Percentiles rank a stretch among this genome's conserved stretches.
Evolutionary conservation across 1,140 invertebrate species (phyloP).

Genomic region (Temnothorax longispinosus): DNA sequence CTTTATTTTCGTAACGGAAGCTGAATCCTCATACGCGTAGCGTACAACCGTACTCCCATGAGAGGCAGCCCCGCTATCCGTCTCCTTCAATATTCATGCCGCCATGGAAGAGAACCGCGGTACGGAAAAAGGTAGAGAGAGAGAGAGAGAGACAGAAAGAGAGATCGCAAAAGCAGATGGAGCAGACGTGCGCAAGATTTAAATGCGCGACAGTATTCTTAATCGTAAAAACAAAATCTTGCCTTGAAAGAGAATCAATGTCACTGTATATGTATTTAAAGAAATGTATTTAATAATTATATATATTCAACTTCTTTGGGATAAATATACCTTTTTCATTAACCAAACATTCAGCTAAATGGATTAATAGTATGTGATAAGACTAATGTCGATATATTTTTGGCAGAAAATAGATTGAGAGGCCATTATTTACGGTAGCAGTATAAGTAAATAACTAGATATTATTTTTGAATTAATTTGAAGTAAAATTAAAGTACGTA

Average conservation of each 20-base stretch:
- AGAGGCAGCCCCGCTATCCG: constrained; percentile 64
- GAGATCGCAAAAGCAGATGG: constrained; percentile 5
- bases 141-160: not conserved
- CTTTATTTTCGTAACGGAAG: constrained; percentile 78
- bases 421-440: not conserved
- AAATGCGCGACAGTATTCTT: constrained; percentile 36
- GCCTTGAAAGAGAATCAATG: not conserved
- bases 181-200: constrained; percentile 32
- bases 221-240: constrained; percentile 23
- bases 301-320: not conserved
- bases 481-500: not conserved
- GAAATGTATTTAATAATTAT: not conserved
- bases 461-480: constrained; percentile 23
- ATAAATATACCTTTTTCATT: not conserved
- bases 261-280: not conserved
- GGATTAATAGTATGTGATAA: not conserved
- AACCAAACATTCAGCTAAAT: not conserved
- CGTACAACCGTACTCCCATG: constrained; percentile 61
- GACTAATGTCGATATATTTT: not conserved
- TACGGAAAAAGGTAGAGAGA: constrained; percentile 24
- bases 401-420: not conserved
- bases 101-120: constrained; percentile 26
- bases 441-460: not conserved
- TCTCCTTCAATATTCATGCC: constrained; percentile 69
- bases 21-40: constrained; percentile 61